phyloP scores from a whole-genome alignment of 1,140 invertebrate genomes.

The Plectus sambesii region DNA sequence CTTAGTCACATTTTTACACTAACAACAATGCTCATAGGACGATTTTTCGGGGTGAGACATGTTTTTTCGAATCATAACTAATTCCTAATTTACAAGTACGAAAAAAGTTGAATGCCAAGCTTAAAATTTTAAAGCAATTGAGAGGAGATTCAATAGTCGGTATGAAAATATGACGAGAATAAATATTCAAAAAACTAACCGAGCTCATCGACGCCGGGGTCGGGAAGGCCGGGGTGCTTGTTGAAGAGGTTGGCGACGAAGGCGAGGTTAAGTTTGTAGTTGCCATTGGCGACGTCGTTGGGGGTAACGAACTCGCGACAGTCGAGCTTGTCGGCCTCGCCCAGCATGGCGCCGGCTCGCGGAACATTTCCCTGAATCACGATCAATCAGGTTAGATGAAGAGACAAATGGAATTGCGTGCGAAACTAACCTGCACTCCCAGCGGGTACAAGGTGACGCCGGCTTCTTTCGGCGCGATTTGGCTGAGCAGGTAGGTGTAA shows the following conservation, averaged over 20 bases:
- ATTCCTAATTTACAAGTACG: too few relatives aligned
- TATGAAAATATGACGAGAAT: neutral
- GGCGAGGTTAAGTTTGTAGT: constrained; percentile 90
- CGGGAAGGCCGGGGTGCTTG: constrained; percentile 70
- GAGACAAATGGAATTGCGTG: neutral
- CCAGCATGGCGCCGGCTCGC: constrained; percentile 81
- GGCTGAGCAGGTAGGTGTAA: neutral
- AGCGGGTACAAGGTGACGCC: neutral
- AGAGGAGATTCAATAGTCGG: neutral
- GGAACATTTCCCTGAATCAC: constrained; percentile 42
- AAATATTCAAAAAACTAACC: constrained; percentile 23
- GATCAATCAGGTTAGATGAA: neutral
- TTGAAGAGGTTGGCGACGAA: constrained; percentile 97
- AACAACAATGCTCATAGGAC: too few relatives aligned
- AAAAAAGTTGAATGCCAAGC: neutral
- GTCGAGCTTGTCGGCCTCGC: constrained; percentile 82
- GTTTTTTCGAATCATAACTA: too few relatives aligned
- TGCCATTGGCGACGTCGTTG: constrained; percentile 79
- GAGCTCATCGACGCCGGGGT: constrained; percentile 27
- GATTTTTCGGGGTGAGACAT: too few relatives aligned
- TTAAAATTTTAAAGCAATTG: neutral
- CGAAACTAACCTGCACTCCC: neutral
- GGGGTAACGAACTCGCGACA: constrained; percentile 83
- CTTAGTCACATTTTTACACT: neutral
- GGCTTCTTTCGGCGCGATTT: constrained; percentile 2